Evolutionary conservation across 2,888 invertebrate species (phyloP), one percentile per base, ranked within the genome.

Genomic region (Charanyca ferruginea): DNA sequence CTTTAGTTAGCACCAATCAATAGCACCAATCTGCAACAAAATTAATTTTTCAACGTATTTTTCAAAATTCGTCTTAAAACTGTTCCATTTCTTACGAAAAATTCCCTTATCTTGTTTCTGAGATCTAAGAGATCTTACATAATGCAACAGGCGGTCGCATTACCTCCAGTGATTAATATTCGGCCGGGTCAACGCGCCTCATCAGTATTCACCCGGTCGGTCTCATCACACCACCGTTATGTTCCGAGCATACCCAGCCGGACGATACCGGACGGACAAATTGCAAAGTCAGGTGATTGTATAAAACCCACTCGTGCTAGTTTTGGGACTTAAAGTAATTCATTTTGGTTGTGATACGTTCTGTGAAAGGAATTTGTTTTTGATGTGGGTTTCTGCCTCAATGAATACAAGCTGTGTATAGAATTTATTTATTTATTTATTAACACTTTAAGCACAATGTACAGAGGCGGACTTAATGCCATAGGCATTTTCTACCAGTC

Each of bases 141-240:
- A 83, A 85, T 83, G 87, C 86, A 89, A 85, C 87, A 87, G 84
- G 83, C 82, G 74, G 72, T 74, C 64, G 64, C 63, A 77, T 74
- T 80, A 77, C 60, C 73, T 80, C 69, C 75, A 70, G 81, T 83
- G 87, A 91, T 90, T 89, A 89, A 89, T 87, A 86, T 80, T 79
- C 78, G 77, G 66, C 79, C 83, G 83, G 87, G 84, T 85, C 85
- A 85, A 79, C 83, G 82, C 42, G 74, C 73, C 77, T 90, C 89
- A 91, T 92, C 89, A 88, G 91, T 90, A 91, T 92, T 91, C 92
- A 86, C 71, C 82, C 86, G 88, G 80, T 57, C 55, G 51, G 74
- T 81, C 85, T 91, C 90, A 90, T 89, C 89, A 89, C 86, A 70
- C 81, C 81, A 81, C 87, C 86, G 87, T 84, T 85, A 85, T 81